Base-by-base conservation (phyloP, 1,140 invertebrate genomes). In the Charaxes varanes region DNA sequence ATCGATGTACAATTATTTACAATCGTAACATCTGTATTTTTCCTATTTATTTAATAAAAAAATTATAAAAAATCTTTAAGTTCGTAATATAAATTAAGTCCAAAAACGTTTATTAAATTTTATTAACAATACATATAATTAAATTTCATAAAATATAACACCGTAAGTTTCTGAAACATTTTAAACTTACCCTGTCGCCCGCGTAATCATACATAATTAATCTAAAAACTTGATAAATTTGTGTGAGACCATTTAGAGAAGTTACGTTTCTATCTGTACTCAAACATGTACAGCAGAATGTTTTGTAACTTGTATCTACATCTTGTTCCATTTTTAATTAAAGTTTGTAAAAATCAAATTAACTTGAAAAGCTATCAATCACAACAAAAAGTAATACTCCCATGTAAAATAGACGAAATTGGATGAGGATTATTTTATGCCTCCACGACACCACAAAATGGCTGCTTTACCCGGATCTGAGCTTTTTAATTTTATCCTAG, bases 321-420 rank as follows among this genome's bases (percentile, higher is more conserved):
- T 73, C 78, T 49, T 76, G 70, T 40, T 79, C 78, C 78, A 82
- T 82, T 64, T 47, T 66, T 45, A 33, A 37, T 41, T 31, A 41
- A 56, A 58, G 11, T 41, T 41, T 40, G 41, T 38, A 21, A 40
- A 43, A 59, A 59, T 15, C 31, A 49, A 47, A 23, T 40, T 28
- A 48, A 62, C 46, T 52, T 60, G 41, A 62, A 60, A 53, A 53
- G 23, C 61, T 68, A 64, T 60, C 53, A 62, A 69, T 76, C 74
- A 79, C 56, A 78, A 82, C 78, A 82, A 79, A 76, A 82, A 82
- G 71, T 78, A 70, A 82, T 74, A 79, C 78, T 77, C 62, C 74
- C 74, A 82, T 82, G 69, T 82, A 76, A 78, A 82, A 78, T 82
- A 79, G 74, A 77, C 78, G 53, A 82, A 80, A 71, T 65, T 78